A percentile compares a stretch with the other conserved stretches of the same genome.
Conservation (phyloP, 30 jellyfish, hydroid and myxozoan genomes). For the Pelagia noctiluca region DNA sequence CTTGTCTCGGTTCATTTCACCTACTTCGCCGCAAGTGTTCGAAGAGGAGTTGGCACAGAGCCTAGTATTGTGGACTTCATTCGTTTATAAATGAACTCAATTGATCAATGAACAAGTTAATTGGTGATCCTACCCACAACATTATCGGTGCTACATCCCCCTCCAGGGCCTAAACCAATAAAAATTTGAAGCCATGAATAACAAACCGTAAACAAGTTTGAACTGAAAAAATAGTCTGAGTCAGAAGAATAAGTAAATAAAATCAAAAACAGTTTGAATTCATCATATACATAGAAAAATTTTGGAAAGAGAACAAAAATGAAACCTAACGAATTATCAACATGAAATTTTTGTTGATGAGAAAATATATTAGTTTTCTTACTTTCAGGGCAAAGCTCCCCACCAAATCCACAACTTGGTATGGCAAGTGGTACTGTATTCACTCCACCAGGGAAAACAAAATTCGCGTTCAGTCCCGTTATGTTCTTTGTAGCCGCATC, state of each 20-base stretch:
- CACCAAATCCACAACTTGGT: conserved; percentile 91
- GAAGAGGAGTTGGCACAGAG: too few species aligned
- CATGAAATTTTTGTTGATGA: not conserved
- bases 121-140: too few species aligned
- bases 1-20: too few species aligned
- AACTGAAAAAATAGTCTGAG: not conserved
- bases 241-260: not conserved
- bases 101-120: too few species aligned
- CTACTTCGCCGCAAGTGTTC: too few species aligned
- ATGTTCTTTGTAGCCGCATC: conserved; percentile 63
- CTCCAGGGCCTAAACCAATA: too few species aligned
- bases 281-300: too few species aligned
- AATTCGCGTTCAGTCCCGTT: conserved; percentile 12
- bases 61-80: too few species aligned
- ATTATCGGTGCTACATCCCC: too few species aligned
- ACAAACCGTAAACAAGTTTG: too few species aligned
- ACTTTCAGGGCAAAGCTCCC: conserved; percentile 65
- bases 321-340: not conserved
- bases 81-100: too few species aligned
- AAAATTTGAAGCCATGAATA: too few species aligned
- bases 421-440: conserved; percentile 72
- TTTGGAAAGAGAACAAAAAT: not conserved
- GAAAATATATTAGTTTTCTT: not conserved
- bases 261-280: not conserved
- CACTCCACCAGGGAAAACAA: conserved; percentile 77